Percentiles rank a stretch among this genome's conserved stretches.
phyloP scores from a whole-genome alignment of 2,113 vertebrate genomes.

The Isichthys henryi region DNA sequence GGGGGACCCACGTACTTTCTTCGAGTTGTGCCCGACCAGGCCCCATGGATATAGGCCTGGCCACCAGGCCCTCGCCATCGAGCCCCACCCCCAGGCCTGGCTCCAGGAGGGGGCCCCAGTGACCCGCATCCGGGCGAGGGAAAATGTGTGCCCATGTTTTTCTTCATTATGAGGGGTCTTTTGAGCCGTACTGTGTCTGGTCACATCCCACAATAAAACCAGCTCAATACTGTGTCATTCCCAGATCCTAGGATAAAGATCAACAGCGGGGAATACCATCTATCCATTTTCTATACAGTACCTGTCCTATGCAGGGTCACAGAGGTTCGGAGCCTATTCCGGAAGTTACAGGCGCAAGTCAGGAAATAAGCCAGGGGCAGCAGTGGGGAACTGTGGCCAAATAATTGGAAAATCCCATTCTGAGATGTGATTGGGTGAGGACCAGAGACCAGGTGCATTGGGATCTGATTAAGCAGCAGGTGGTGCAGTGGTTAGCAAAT shows the following conservation, averaged over 20 bases:
- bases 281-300: background rate
- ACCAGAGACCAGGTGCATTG: background rate
- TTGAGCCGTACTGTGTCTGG: too few relatives aligned
- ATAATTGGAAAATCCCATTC: background rate
- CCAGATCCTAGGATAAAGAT: background rate
- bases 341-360: background rate
- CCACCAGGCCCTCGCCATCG: too few relatives aligned
- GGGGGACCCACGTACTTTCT: too few relatives aligned
- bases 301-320: background rate
- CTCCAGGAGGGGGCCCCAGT: too few relatives aligned
- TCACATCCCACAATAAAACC: background rate
- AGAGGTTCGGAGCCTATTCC: background rate
- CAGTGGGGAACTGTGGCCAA: background rate
- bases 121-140: too few relatives aligned
- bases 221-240: background rate
- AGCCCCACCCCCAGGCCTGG: too few relatives aligned
- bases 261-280: background rate
- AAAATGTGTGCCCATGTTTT: too few relatives aligned
- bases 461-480: background rate
- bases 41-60: too few relatives aligned
- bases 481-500: constrained; percentile 3
- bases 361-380: background rate
- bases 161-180: too few relatives aligned
- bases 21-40: too few relatives aligned
- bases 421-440: background rate